Evolutionary conservation across 1,140 invertebrate species (phyloP).

Genomic region (Ruditapes philippinarum): DNA sequence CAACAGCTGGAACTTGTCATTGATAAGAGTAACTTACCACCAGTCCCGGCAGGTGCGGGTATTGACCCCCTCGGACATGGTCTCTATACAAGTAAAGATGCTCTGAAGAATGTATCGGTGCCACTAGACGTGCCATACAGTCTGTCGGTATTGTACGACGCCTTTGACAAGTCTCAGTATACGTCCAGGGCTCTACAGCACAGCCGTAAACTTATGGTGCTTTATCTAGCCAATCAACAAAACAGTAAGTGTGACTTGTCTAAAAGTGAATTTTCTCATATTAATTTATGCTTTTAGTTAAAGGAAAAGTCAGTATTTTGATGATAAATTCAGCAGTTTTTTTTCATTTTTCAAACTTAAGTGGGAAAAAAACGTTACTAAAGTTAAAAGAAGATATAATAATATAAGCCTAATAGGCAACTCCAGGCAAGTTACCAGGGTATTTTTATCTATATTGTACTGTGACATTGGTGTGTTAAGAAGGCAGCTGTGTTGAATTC

Average conservation of each 20-base stretch:
- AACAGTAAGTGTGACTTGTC: constrained; percentile 84
- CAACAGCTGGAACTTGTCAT: constrained; percentile 79
- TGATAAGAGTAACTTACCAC: constrained; percentile 65
- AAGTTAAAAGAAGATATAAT: too few species aligned
- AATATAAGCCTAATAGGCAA: too few species aligned
- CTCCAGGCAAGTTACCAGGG: too few species aligned
- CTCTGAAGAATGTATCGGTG: constrained; percentile 80
- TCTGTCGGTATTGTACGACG: constrained; percentile 77
- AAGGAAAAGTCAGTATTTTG: too few species aligned
- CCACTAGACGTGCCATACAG: constrained; percentile 83
- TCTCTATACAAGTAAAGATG: constrained; percentile 82
- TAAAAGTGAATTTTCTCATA: too few species aligned
- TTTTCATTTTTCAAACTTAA: too few species aligned
- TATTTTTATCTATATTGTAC: too few species aligned
- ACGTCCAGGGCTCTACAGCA: constrained; percentile 84
- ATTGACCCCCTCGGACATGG: constrained; percentile 83
- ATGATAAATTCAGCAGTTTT: too few species aligned
- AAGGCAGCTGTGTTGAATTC: too few species aligned
- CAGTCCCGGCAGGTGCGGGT: constrained; percentile 78
- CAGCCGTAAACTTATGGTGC: constrained; percentile 82
- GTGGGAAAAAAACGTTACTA: too few species aligned
- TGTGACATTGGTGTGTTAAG: too few species aligned
- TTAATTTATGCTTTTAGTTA: too few species aligned
- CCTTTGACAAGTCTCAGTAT: constrained; percentile 82
- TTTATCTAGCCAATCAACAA: constrained; percentile 85